phyloP scores from a whole-genome alignment of 2,888 invertebrate genomes.

The Eupithecia subfuscata region DNA sequence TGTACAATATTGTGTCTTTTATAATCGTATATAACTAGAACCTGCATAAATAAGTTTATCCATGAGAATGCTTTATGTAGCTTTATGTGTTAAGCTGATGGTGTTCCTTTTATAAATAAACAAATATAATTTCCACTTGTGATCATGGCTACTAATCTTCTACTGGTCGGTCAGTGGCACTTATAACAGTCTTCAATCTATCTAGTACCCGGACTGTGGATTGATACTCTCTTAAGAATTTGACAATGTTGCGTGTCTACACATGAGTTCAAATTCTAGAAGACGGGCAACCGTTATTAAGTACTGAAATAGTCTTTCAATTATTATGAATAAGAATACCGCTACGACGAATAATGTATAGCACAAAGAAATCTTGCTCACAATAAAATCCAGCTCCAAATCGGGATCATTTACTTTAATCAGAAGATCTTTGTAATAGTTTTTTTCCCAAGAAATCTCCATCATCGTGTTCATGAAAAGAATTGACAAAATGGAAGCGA shows the following conservation, averaged over 20 bases:
- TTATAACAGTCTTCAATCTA: no score
- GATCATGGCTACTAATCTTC: background rate
- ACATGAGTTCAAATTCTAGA: slow-evolving; percentile 72
- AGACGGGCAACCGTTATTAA: slow-evolving; percentile 59
- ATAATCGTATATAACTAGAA: background rate
- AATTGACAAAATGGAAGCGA: slow-evolving; percentile 42
- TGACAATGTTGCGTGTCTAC: slow-evolving; percentile 63
- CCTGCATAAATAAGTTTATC: background rate
- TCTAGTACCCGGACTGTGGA: background rate
- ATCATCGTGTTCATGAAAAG: slow-evolving; percentile 55
- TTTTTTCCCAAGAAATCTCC: slow-evolving; percentile 58
- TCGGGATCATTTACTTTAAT: slow-evolving; percentile 44
- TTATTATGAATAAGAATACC: slow-evolving; percentile 58
- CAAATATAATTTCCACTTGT: background rate
- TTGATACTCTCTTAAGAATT: slow-evolving; percentile 40
- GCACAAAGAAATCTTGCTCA: slow-evolving; percentile 55
- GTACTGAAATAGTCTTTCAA: slow-evolving; percentile 60
- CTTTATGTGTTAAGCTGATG: background rate
- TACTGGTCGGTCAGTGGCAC: background rate
- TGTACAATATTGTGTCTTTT: background rate
- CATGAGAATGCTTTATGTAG: background rate
- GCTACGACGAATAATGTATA: slow-evolving; percentile 56
- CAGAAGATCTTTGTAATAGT: slow-evolving; percentile 48
- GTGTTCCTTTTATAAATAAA: background rate
- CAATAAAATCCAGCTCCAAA: slow-evolving; percentile 56